Evolutionary conservation across 2,888 invertebrate species (phyloP).

Genomic region (Caenorhabditis virilis): DNA sequence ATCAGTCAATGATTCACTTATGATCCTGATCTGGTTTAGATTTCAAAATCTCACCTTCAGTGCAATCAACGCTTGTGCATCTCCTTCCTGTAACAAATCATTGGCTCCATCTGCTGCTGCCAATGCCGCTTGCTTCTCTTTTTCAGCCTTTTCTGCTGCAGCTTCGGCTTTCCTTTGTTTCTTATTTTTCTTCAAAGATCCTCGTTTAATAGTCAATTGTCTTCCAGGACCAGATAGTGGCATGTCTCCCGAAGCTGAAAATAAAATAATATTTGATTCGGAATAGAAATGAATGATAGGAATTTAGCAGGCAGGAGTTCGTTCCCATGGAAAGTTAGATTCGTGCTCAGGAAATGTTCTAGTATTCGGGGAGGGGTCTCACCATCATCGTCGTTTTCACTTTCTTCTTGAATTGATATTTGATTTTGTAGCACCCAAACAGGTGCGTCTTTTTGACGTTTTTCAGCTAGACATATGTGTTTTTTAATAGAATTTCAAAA

Average conservation of each 20-base stretch:
- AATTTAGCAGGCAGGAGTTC: too few species aligned
- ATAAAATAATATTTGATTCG: neutral
- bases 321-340: too few species aligned
- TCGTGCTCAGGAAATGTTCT: too few species aligned
- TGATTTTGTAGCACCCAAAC: conserved; percentile 33
- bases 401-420: neutral
- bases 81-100: conserved; percentile 36
- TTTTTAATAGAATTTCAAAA: too few species aligned
- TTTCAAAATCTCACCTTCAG: too few species aligned
- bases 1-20: too few species aligned
- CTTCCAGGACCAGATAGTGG: conserved; percentile 64
- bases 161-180: conserved; percentile 41
- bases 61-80: conserved; percentile 41
- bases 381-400: neutral
- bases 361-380: neutral
- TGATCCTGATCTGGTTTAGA: too few species aligned
- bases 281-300: too few species aligned
- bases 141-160: conserved; percentile 8
- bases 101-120: conserved; percentile 26
- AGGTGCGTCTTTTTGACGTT: conserved; percentile 27
- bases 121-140: conserved; percentile 28
- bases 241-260: conserved; percentile 59
- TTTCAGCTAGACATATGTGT: too few species aligned
- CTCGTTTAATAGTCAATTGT: conserved; percentile 50
- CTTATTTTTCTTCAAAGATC: conserved; percentile 57